Evolutionary conservation across 30 jellyfish, hydroid and myxozoan species (phyloP), one percentile per base, ranked within the genome.

Genomic region (Turritopsis rubra): DNA sequence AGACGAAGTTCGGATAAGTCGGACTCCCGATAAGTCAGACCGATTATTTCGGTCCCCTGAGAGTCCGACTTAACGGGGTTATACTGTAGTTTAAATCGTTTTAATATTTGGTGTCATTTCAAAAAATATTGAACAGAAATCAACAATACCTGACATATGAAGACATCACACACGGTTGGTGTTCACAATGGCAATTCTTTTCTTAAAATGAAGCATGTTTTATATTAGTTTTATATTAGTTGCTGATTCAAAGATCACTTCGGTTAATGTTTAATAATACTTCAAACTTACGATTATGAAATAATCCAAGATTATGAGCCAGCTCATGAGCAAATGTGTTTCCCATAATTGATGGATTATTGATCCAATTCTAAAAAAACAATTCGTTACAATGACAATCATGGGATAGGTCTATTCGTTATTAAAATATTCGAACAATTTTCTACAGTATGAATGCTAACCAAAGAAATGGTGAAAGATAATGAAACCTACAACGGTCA

Each of bases 141-240:
- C n/a, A n/a, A n/a, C n/a, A n/a, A n/a, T 68, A 68, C 77, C 77
- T 68, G 30, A 22, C 77, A 27, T 68, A 68, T 0, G 77, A 22
- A 68, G 77, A 23, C 77, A 68, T 68, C 19, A 68, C 28, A 68
- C 77, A 68, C 16, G 77, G 77, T 22, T 23, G 16, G 17, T 68
- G 16, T 68, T 68, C 31, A 68, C 77, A 68, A 7, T 68, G 28
- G 21, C 77, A 68, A n/a, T 68, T 27, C 16, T 19, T 68, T 68
- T 22, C 77, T 68, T n/a, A 7, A 68, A 68, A n/a, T 16, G 19
- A 9, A 1, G 19, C 16, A 23, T 7, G 28, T 60, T 18, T 60
- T 18, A 60, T 18, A 23, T 18, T 60, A 60, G 76, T n/a, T n/a
- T 1, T n/a, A 27, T 19, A n/a, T 1, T n/a, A 23, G 19, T 68